Percentiles rank a stretch among this genome's conserved stretches.
Evolutionary conservation across 2,113 vertebrate species (phyloP).

Genomic region (Zeus faber): DNA sequence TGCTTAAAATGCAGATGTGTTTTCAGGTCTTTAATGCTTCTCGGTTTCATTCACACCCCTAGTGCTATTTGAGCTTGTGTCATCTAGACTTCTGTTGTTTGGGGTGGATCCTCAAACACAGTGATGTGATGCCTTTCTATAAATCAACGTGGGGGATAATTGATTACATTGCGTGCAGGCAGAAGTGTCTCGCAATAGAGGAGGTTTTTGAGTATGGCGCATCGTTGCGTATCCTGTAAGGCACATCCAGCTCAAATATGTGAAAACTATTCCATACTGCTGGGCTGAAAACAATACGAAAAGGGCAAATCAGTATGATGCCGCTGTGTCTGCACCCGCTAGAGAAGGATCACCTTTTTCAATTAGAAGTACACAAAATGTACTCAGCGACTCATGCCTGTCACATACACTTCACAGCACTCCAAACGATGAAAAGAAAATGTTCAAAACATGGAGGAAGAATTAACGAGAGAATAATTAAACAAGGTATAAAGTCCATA

Average conservation of each 20-base stretch:
- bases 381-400: slow-evolving; percentile 77
- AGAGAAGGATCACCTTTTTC: slow-evolving; percentile 54
- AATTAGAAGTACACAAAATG: slow-evolving; percentile 62
- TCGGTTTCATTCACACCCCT: no score
- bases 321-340: slow-evolving; percentile 42
- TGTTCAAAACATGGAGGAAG: slow-evolving; percentile 58
- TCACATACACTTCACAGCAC: slow-evolving; percentile 73
- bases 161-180: slow-evolving; percentile 35
- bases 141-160: not conserved
- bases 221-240: slow-evolving; percentile 70
- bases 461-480: slow-evolving; percentile 72
- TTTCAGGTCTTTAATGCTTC: no score
- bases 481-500: slow-evolving; percentile 61
- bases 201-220: slow-evolving; percentile 47
- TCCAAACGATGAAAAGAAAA: slow-evolving; percentile 61
- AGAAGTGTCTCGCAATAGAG: slow-evolving; percentile 48
- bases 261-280: slow-evolving; percentile 61
- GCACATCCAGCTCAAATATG: slow-evolving; percentile 74
- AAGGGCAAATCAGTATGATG: slow-evolving; percentile 67
- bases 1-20: not conserved
- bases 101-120: no score
- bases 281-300: slow-evolving; percentile 54
- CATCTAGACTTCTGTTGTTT: no score
- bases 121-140: no score
- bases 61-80: no score